Base-by-base conservation (phyloP, 2,888 invertebrate species). In the Ochropleura plecta region DNA sequence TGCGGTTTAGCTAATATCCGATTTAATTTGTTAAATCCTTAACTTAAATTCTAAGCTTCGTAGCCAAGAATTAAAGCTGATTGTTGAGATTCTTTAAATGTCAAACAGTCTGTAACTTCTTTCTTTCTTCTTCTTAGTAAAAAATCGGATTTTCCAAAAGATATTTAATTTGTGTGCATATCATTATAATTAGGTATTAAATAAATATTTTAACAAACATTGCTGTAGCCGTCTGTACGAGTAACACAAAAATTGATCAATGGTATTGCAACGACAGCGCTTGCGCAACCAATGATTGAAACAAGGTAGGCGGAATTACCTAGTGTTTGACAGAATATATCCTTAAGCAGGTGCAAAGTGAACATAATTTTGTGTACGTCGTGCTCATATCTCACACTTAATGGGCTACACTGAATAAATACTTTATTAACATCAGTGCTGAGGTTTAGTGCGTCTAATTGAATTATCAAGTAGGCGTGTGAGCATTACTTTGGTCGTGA, bases 381-480 rank as follows among this genome's bases (percentile, higher is more conserved):
- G 60, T 64, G 59, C 51, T 53, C 76, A 84, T 86, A 86, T 79
- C 62, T 84, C 55, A 76, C 55, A 59, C 44, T 76, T 78, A 86
- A 86, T 76, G 76, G n/a, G 51, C 70, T 68, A 70, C 51, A 75
- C 70, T 57, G 65, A 70, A 81, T 81, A 81, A 79, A 83, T 74
- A 65, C 67, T 70, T 66, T 73, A 76, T 59, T 71, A 68, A 69
- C 65, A 72, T 69, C 57, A 69, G 16, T 46, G 12, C 14, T 78
- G 40, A 70, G 64, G 55, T 46, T 75, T 70, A 73, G 55, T 51
- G 60, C 66, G 59, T 73, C 62, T 79, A 84, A 88, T 86, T 82
- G 78, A 86, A 77, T 86, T 78, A 84, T 82, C 70, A 73, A 80
- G 70, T 84, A 65, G 81, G 84, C 73, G 57, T 73, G 65, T 84